Base-by-base conservation (phyloP, 2,113 vertebrate species). In the Eulemur macaco region DNA sequence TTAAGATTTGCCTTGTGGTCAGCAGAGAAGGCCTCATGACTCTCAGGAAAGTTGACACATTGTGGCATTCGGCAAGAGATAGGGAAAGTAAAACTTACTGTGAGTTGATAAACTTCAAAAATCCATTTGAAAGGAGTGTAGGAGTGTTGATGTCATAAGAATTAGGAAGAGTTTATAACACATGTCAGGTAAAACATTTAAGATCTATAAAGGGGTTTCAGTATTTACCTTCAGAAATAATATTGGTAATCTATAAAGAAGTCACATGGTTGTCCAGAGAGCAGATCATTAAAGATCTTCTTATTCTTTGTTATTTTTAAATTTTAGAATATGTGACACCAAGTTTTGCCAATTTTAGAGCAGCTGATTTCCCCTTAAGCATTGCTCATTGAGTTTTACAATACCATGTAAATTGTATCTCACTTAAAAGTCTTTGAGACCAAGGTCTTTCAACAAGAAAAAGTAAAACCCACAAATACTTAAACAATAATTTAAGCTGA, bases 371-470 rank as follows among this genome's bases (percentile, higher is more conserved):
- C 58, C 31, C 64, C 52, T 47, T 63, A 25, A 56, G 34, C 31
- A 13, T 34, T 56, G 15, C 68, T 66, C 71, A 10, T 14, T 31
- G 66, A 86, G 25, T 82, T 92, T 82, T 17, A 63, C 60, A 89
- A 92, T 68, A 74, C 58, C 52, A 50, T 9, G 39, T 71, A 86
- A 92, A 86, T 68, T 83, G 18, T 42, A 89, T 92, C 23, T 47
- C 88, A 47, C 37, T 96, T 90, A 90, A 90, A 88, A 89, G 27
- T 76, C 37, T 94, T 86, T 50, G 54, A 93, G 68, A 3, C 27
- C 23, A 94, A 60, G 13, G 14, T 11, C 31, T 63, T 87, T 68
- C n/a, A 39, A 83, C 12, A 27, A 31, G 42, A 37, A 87, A 83
- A 82, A 81, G 12, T 34, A 52, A 45, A 97, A 92, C 64, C 34